Evolutionary conservation across 2,797 vertebrate species (phyloP), one percentile per base, ranked within the genome.

Genomic region (Sebastes vulpes): DNA sequence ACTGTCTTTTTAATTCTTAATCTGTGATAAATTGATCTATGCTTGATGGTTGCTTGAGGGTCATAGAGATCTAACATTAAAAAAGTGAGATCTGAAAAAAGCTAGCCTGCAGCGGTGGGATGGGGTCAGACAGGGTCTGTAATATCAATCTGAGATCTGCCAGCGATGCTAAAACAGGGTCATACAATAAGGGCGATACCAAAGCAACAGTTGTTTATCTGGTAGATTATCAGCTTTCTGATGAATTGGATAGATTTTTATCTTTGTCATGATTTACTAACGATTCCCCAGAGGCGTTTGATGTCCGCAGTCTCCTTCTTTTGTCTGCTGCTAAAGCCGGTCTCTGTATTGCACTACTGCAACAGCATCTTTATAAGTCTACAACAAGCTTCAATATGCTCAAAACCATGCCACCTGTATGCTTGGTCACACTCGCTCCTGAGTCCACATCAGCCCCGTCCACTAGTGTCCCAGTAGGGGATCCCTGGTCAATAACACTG

Each of bases 131-230:
- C 38, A 9, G 4, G 60, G 52, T 61, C 53, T 74, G 35, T 70
- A 58, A 72, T 78, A 75, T 75, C 73, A 69, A 77, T 66, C 59
- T 65, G 57, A 81, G 68, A 85, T 87, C 80, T 81, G 68, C 21
- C 38, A 77, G 18, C 3, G 0, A 31, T 14, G 61, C 75, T 61
- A 28, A 72, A 69, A 79, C 53, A 68, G 77, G 65, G 35, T 83
- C 56, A 29, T 32, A 68, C 57, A 67, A 67, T 31, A 63, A 70
- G 54, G 42, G 60, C 32, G 12, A 64, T 59, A 67, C 29, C n/a
- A 59, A 56, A 59, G 20, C 16, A 64, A 65, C 38, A 46, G 20
- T 70, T 82, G 79, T 69, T 69, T 81, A 85, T 81, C 48, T 18
- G 6, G 69, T 66, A 70, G 69, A 82, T 85, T 77, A 85, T 86